phyloP scores from a whole-genome alignment of 2,797 vertebrate species.

The Poecilia picta region DNA sequence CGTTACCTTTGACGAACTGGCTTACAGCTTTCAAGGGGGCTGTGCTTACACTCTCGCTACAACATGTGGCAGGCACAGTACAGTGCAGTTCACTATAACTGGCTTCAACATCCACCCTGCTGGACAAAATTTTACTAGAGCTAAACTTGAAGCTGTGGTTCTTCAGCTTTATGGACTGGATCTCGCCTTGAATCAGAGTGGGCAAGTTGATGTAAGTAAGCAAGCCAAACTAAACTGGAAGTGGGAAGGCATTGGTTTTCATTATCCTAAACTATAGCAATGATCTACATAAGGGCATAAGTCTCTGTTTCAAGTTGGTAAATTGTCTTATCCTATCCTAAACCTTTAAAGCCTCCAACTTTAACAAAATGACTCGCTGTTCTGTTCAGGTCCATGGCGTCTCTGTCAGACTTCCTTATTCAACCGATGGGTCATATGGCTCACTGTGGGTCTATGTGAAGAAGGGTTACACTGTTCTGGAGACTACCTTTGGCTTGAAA shows the following conservation, averaged over 20 bases:
- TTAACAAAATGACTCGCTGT: neutral
- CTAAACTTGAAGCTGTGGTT: slow-evolving; percentile 81
- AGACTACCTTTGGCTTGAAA: slow-evolving; percentile 82
- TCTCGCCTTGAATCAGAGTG: slow-evolving; percentile 76
- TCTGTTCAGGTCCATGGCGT: slow-evolving; percentile 74
- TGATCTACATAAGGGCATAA: neutral
- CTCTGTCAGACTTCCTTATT: slow-evolving; percentile 63
- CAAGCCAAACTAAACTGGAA: neutral
- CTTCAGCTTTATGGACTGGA: slow-evolving; percentile 74
- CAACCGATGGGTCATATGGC: slow-evolving; percentile 49
- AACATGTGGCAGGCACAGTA: slow-evolving; percentile 74
- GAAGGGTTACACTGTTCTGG: slow-evolving; percentile 66
- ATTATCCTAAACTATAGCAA: neutral
- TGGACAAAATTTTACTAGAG: slow-evolving; percentile 65
- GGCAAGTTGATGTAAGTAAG: slow-evolving; percentile 77
- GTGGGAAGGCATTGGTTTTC: neutral
- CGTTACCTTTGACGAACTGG: slow-evolving; percentile 82
- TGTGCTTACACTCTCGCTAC: slow-evolving; percentile 80
- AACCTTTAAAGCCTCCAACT: neutral
- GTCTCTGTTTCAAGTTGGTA: neutral
- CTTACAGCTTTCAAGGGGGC: slow-evolving; percentile 81
- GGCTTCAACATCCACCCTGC: slow-evolving; percentile 78
- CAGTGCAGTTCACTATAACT: slow-evolving; percentile 79
- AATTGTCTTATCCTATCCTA: neutral
- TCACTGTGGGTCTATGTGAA: slow-evolving; percentile 54